These are phyloP conservation scores for Ifrita kowaldi DNA, from an alignment of 2,113 vertebrate genomes.

Conservation along the genomic window DNA sequence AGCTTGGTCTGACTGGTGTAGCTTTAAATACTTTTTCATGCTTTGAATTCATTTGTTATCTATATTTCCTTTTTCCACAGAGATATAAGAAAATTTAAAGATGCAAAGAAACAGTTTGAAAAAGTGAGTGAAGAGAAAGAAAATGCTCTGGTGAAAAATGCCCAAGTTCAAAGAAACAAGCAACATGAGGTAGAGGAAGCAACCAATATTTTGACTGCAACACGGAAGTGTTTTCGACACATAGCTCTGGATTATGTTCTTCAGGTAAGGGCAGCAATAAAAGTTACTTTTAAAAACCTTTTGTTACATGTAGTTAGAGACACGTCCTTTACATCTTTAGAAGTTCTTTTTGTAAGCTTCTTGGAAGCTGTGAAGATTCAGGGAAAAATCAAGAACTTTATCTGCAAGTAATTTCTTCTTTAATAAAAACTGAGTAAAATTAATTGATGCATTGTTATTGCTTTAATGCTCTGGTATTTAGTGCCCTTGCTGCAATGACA, in stretches of 20 bases:
- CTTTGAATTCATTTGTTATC: not conserved
- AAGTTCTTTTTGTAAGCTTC: not conserved
- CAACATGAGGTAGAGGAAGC: slow-evolving; percentile 96
- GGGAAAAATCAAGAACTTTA: not conserved
- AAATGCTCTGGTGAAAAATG: slow-evolving; percentile 90
- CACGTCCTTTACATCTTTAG: not conserved
- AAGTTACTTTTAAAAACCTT: not conserved
- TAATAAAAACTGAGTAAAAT: not conserved
- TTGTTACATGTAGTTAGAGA: not conserved
- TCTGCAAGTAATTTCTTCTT: not conserved
- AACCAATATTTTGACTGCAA: slow-evolving; percentile 90
- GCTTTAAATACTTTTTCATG: not conserved
- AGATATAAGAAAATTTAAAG: slow-evolving; percentile 96
- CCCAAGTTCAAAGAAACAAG: slow-evolving; percentile 93
- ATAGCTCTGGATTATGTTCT: slow-evolving; percentile 96
- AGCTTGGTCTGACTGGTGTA: not conserved
- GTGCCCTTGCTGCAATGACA: not conserved
- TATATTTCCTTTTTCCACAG: slow-evolving; percentile 57
- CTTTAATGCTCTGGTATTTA: not conserved
- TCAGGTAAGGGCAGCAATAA: slow-evolving; percentile 75
- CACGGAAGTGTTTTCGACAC: slow-evolving; percentile 94
- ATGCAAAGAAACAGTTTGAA: slow-evolving; percentile 98
- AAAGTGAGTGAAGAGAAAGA: slow-evolving; percentile 98
- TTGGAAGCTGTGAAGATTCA: not conserved
- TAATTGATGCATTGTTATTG: not conserved